Conservation (phyloP, 2,113 vertebrate species). For the Oryzias melastigma region DNA sequence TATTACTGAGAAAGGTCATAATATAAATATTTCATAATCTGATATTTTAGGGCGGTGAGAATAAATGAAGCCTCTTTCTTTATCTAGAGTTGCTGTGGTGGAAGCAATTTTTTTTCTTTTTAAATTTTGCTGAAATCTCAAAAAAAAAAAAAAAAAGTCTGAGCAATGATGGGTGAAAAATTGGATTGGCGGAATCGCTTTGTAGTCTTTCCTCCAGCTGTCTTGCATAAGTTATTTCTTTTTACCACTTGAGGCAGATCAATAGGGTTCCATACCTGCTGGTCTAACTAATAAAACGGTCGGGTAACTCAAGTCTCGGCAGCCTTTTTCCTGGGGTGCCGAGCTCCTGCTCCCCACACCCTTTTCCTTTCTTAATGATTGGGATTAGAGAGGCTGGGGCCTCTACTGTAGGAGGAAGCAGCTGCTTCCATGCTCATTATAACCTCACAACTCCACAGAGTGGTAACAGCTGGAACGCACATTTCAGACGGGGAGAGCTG, state of each 20-base stretch:
- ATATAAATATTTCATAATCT: slow-evolving; percentile 78
- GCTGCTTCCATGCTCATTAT: slow-evolving; percentile 79
- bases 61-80: slow-evolving; percentile 31
- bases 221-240: slow-evolving; percentile 58
- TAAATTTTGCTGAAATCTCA: slow-evolving; percentile 22
- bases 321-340: slow-evolving; percentile 57
- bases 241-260: slow-evolving; percentile 67
- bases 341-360: slow-evolving; percentile 55
- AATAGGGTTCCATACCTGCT: slow-evolving; percentile 62
- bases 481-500: slow-evolving; percentile 64
- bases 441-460: slow-evolving; percentile 71
- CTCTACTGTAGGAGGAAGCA: slow-evolving; percentile 79
- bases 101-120: not conserved
- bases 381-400: slow-evolving; percentile 75
- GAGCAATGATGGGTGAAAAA: slow-evolving; percentile 27
- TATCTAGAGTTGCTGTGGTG: slow-evolving; percentile 17
- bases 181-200: slow-evolving; percentile 25
- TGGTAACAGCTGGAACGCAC: slow-evolving; percentile 77
- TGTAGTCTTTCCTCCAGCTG: slow-evolving; percentile 53
- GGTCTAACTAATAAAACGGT: slow-evolving; percentile 62
- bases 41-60: slow-evolving; percentile 57
- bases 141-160: not conserved
- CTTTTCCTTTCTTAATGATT: slow-evolving; percentile 76
- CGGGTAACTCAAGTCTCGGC: slow-evolving; percentile 63
- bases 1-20: slow-evolving; percentile 73